These are phyloP conservation scores for Zophobas morio DNA, from an alignment of 1,140 invertebrate species.

Conservation along the genomic window DNA sequence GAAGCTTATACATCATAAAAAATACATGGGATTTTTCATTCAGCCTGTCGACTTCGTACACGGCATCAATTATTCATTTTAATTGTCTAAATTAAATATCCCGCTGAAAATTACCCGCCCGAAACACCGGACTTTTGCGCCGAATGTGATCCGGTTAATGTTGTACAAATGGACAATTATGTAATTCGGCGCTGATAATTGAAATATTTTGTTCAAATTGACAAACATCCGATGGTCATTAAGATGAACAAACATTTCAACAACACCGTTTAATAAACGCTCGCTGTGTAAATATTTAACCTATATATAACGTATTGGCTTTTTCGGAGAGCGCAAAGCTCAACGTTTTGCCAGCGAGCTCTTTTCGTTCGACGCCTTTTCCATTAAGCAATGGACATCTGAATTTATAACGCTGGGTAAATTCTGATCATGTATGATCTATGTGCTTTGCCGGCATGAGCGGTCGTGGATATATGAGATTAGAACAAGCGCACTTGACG, in stretches of 20 bases:
- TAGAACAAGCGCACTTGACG: neutral
- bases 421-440: slow-evolving; percentile 20
- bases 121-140: neutral
- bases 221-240: slow-evolving; percentile 45
- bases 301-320: slow-evolving; percentile 29
- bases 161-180: neutral
- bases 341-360: slow-evolving; percentile 18
- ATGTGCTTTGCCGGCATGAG: no score
- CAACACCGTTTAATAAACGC: slow-evolving; percentile 27
- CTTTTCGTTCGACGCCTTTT: slow-evolving; percentile 21
- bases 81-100: slow-evolving; percentile 12
- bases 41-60: neutral
- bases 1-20: slow-evolving; percentile 29
- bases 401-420: slow-evolving; percentile 30
- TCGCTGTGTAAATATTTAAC: slow-evolving; percentile 40
- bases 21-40: slow-evolving; percentile 23
- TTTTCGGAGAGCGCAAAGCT: slow-evolving; percentile 4
- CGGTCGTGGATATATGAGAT: neutral
- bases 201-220: slow-evolving; percentile 32
- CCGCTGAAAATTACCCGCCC: neutral
- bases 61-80: slow-evolving; percentile 20
- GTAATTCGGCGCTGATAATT: neutral
- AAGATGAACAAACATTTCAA: slow-evolving; percentile 29
- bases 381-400: slow-evolving; percentile 36
- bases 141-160: neutral